Conservation (phyloP, 2,888 invertebrate genomes). For the Acanthococcus lagerstroemiae region DNA sequence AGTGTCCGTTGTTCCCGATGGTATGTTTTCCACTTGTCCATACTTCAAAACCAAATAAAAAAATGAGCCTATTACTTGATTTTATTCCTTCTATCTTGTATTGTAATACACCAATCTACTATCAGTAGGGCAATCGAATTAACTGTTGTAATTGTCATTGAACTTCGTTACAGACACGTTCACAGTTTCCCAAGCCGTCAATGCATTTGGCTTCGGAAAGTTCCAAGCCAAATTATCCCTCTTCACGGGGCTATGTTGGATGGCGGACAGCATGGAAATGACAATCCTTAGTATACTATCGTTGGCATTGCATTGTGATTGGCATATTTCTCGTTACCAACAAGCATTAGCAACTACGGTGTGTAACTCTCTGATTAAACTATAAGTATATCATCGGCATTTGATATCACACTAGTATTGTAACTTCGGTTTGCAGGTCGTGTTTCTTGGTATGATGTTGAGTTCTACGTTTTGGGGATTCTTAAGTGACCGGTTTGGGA, state of each 20-base stretch:
- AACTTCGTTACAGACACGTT: conserved; percentile 61
- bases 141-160: background rate
- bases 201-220: conserved; percentile 77
- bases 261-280: conserved; percentile 99
- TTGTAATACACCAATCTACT: too few relatives aligned
- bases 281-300: conserved; percentile 88
- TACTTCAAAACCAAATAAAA: background rate
- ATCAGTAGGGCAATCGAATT: background rate
- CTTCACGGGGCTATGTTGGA: conserved; percentile 81
- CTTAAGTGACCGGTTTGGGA: conserved; percentile 82
- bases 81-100: too few relatives aligned
- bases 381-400: background rate
- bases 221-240: conserved; percentile 79
- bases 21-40: conserved; percentile 43
- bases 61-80: conserved; percentile 21
- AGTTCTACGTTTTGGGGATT: conserved; percentile 94
- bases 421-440: conserved; percentile 46
- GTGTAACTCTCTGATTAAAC: conserved; percentile 33
- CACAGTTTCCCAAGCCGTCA: conserved; percentile 76
- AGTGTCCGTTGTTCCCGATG: conserved; percentile 68
- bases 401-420: conserved; percentile 6
- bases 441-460: conserved; percentile 94
- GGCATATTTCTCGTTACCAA: conserved; percentile 82
- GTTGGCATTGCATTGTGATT: conserved; percentile 87
- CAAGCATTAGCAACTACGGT: conserved; percentile 89